Evolutionary conservation across 2,797 vertebrate genomes (phyloP).

Genomic region (Lates japonicus): DNA sequence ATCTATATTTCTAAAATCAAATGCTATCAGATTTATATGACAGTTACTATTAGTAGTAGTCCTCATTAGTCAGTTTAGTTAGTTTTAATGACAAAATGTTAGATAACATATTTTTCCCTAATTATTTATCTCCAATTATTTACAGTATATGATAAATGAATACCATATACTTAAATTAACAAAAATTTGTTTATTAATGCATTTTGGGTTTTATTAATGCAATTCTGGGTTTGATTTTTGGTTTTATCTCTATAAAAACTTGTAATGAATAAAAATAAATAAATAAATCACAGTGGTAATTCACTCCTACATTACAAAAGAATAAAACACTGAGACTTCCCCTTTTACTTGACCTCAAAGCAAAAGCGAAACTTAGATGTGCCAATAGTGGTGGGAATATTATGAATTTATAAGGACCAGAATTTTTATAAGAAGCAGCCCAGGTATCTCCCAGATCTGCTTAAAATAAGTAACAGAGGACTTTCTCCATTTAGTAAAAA

Average conservation of each 20-base stretch:
- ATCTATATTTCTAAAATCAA: neutral
- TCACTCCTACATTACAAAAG: neutral
- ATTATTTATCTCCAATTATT: neutral
- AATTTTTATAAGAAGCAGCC: conserved; percentile 11
- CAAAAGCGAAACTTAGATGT: conserved; percentile 23
- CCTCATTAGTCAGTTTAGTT: neutral
- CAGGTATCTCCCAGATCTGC: conserved; percentile 37
- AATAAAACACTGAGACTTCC: neutral
- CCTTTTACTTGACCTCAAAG: neutral
- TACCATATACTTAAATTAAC: neutral
- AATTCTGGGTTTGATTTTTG: neutral
- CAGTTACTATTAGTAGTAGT: neutral
- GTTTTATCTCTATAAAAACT: neutral
- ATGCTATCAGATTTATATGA: neutral
- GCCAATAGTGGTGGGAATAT: neutral
- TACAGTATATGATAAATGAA: neutral
- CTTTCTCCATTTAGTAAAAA: conserved; percentile 37
- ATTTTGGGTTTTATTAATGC: neutral
- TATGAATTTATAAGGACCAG: neutral
- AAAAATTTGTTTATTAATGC: neutral
- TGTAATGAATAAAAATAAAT: neutral
- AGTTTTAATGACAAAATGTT: neutral
- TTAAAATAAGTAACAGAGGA: conserved; percentile 18
- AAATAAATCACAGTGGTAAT: neutral
- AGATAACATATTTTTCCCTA: no score